These are phyloP conservation scores for Panthera uncia DNA, from an alignment of 2,113 vertebrate genomes.

Conservation along the genomic window DNA sequence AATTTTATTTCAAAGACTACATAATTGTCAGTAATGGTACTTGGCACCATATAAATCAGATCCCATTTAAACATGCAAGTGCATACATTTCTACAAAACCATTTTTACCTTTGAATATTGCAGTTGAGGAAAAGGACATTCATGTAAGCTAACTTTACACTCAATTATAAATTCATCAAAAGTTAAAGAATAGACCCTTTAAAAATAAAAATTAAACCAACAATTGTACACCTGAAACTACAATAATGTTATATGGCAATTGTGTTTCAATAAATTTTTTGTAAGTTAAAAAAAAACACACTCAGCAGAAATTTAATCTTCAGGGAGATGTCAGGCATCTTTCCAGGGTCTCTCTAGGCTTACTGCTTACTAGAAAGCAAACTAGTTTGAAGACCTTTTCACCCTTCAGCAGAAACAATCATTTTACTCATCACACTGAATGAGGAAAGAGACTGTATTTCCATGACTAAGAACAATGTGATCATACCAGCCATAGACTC, in stretches of 20 bases:
- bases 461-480: neutral
- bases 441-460: constrained; percentile 10
- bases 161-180: constrained; percentile 19
- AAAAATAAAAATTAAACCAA: neutral
- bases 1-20: constrained; percentile 41
- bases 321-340: neutral
- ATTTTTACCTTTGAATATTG: constrained; percentile 36
- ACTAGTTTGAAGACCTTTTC: constrained; percentile 38
- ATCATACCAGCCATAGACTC: neutral
- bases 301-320: constrained; percentile 44
- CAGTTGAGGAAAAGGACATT: constrained; percentile 19
- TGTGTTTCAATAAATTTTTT: neutral
- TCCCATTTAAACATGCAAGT: constrained; percentile 63
- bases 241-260: neutral
- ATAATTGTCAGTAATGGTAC: constrained; percentile 41
- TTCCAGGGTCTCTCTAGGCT: neutral
- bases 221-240: neutral
- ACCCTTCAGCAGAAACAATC: constrained; percentile 40
- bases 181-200: neutral
- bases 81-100: constrained; percentile 41
- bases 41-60: constrained; percentile 67
- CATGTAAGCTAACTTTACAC: neutral
- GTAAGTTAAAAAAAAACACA: neutral
- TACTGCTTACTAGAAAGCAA: constrained; percentile 38
- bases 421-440: constrained; percentile 34